Conservation (phyloP, 1,140 invertebrate species). For the Coelopa frigida region DNA sequence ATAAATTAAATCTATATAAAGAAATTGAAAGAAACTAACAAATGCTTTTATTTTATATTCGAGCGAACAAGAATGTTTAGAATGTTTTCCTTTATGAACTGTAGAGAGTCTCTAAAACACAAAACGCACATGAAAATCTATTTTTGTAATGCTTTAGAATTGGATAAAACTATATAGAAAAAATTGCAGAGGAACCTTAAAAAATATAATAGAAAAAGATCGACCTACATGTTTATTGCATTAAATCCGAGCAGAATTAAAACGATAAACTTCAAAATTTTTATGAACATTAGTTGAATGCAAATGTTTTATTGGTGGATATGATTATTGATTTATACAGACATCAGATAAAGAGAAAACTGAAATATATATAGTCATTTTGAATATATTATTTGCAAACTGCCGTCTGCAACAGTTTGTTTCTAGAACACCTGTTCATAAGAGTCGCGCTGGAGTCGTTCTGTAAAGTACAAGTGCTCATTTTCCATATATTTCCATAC, state of each 20-base stretch:
- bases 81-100: too few relatives aligned
- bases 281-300: constrained; percentile 3
- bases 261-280: constrained; percentile 2
- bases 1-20: constrained; percentile 3
- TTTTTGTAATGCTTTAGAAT: constrained; percentile 10
- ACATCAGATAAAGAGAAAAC: neutral
- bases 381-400: too few relatives aligned
- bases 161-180: neutral
- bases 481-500: too few relatives aligned
- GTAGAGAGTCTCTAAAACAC: constrained; percentile 5
- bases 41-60: too few relatives aligned
- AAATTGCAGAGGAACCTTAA: neutral
- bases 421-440: too few relatives aligned
- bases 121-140: constrained; percentile 8
- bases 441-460: too few relatives aligned
- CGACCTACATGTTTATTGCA: too few relatives aligned
- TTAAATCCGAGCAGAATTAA: constrained; percentile 1
- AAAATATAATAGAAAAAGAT: constrained; percentile 6
- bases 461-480: too few relatives aligned
- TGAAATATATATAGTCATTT: constrained; percentile 2
- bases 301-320: neutral
- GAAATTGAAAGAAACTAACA: too few relatives aligned
- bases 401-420: too few relatives aligned
- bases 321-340: neutral
- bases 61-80: too few relatives aligned